Percentiles rank a stretch among this genome's conserved stretches.
Evolutionary conservation across 2,113 vertebrate species (phyloP).

Genomic region (Xiphophorus maculatus): DNA sequence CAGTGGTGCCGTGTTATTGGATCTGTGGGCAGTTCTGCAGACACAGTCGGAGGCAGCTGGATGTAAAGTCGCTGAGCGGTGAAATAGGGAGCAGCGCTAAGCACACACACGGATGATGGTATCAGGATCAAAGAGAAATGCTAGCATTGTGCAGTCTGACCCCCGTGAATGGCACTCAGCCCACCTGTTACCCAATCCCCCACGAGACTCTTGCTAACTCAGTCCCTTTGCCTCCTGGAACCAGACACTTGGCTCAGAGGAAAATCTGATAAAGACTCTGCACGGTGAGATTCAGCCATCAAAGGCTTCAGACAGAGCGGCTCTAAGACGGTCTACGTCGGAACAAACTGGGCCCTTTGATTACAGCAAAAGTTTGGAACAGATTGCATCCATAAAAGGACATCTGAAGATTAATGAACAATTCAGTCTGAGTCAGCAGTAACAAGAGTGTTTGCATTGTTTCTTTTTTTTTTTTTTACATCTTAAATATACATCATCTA

Average conservation of each 20-base stretch:
- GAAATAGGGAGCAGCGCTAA: slow-evolving; percentile 73
- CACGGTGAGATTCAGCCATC: slow-evolving; percentile 29
- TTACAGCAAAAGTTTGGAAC: slow-evolving; percentile 30
- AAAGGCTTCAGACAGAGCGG: slow-evolving; percentile 26
- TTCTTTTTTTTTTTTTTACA: neutral
- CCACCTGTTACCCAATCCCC: slow-evolving; percentile 76
- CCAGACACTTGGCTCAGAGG: slow-evolving; percentile 48
- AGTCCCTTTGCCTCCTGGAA: slow-evolving; percentile 57
- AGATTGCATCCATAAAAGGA: slow-evolving; percentile 24
- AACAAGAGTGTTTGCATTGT: neutral
- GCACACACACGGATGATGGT: slow-evolving; percentile 71
- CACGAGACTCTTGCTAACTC: slow-evolving; percentile 57
- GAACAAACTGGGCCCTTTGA: slow-evolving; percentile 22
- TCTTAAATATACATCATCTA: neutral
- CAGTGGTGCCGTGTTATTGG: slow-evolving; percentile 71
- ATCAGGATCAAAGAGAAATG: slow-evolving; percentile 75
- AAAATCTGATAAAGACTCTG: slow-evolving; percentile 48
- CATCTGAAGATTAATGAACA: slow-evolving; percentile 12
- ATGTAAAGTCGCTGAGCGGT: slow-evolving; percentile 79
- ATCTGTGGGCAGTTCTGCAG: slow-evolving; percentile 66
- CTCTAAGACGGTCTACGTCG: slow-evolving; percentile 1
- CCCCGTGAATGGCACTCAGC: slow-evolving; percentile 64
- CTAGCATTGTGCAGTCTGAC: slow-evolving; percentile 64
- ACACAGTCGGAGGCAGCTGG: slow-evolving; percentile 66
- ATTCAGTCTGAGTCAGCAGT: slow-evolving; percentile 28